These are phyloP conservation scores for Phlogophora meticulosa DNA, from an alignment of 2,888 invertebrate species.

Conservation along the genomic window DNA sequence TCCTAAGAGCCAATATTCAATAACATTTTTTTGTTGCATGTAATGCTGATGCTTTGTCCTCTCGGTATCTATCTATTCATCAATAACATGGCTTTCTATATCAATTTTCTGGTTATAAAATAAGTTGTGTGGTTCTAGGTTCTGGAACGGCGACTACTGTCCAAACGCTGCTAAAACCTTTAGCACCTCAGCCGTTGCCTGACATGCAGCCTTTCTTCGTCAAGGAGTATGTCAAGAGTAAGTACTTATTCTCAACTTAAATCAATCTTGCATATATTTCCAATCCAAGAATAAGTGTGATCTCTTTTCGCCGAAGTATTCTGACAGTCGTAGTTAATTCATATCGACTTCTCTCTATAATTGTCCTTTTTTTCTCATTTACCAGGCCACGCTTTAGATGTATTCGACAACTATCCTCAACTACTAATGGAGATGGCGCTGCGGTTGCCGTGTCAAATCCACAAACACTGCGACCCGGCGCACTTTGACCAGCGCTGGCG, in stretches of 20 bases:
- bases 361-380: neutral
- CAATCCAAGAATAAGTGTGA: neutral
- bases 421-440: constrained; percentile 98
- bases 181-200: constrained; percentile 95
- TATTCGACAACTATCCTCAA: constrained; percentile 98
- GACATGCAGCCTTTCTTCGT: constrained; percentile 99
- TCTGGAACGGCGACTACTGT: constrained; percentile 86
- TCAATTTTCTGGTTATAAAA: neutral
- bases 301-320: too few species aligned
- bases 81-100: too few species aligned
- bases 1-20: too few species aligned
- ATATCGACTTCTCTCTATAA: too few species aligned
- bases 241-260: constrained; percentile 56
- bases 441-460: constrained; percentile 98
- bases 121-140: constrained; percentile 64
- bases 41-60: too few species aligned
- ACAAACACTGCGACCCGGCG: constrained; percentile 93
- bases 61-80: too few species aligned
- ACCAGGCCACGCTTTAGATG: constrained; percentile 95
- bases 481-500: constrained; percentile 93
- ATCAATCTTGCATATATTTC: neutral
- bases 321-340: too few species aligned
- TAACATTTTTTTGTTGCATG: too few species aligned
- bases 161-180: constrained; percentile 95
- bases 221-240: constrained; percentile 96